Evolutionary conservation across 92 coral and sea anemone genomes (phyloP).

Genomic region (Blastomussa wellsi): DNA sequence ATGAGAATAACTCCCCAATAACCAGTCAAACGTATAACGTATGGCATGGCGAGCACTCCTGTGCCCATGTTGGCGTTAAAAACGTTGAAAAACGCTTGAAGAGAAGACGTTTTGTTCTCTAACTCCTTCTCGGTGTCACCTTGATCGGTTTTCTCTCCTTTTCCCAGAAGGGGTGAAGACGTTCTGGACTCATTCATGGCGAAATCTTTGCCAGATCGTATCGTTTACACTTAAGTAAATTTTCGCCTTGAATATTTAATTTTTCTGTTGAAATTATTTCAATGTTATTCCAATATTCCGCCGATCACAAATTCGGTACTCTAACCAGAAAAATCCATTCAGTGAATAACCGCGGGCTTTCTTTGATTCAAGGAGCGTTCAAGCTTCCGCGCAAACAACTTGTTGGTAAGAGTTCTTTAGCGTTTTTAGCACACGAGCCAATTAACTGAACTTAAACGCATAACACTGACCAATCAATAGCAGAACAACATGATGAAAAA

Average conservation of each 20-base stretch:
- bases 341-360: neutral
- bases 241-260: neutral
- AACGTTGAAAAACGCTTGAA: constrained; percentile 82
- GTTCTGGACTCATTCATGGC: constrained; percentile 37
- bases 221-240: neutral
- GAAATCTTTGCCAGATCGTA: neutral
- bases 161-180: constrained; percentile 36
- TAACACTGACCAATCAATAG: constrained; percentile 31
- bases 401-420: constrained; percentile 30
- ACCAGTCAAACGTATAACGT: constrained; percentile 82
- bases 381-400: constrained; percentile 20
- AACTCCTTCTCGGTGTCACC: constrained; percentile 36
- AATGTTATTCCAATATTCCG: neutral
- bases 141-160: constrained; percentile 16
- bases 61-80: constrained; percentile 94
- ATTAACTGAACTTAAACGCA: constrained; percentile 22
- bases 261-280: neutral
- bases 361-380: neutral
- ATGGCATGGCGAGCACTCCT: constrained; percentile 89
- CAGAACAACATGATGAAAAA: constrained; percentile 8
- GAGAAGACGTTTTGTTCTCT: constrained; percentile 70
- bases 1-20: constrained; percentile 88
- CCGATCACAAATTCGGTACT: neutral
- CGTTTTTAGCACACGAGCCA: constrained; percentile 36
- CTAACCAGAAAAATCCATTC: neutral